Conservation (phyloP, 2,888 invertebrate species). For the Apamea sordens region DNA sequence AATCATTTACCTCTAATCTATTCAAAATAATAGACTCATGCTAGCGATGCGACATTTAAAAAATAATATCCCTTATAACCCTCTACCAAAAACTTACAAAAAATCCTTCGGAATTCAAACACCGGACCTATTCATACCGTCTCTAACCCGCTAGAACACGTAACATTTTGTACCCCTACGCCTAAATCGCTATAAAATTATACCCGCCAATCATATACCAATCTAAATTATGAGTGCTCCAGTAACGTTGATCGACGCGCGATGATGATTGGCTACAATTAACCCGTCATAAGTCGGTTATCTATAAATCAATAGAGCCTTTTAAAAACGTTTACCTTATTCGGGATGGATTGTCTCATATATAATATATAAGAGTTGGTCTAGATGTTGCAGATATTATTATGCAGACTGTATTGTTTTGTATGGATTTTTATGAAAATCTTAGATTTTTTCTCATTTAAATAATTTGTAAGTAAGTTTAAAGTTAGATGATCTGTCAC, state of each 20-base stretch:
- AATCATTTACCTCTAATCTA: not conserved
- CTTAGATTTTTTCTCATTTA: not conserved
- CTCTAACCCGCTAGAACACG: constrained; percentile 39
- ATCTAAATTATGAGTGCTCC: constrained; percentile 67
- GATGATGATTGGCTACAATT: constrained; percentile 76
- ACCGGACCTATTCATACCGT: constrained; percentile 31
- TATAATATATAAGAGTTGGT: not conserved
- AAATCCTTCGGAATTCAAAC: constrained; percentile 41
- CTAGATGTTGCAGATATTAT: constrained; percentile 27
- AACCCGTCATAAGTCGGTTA: constrained; percentile 74
- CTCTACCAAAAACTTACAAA: constrained; percentile 8
- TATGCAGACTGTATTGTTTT: constrained; percentile 4
- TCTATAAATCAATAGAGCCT: constrained; percentile 78
- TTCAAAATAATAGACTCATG: not conserved
- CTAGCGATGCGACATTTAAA: not conserved
- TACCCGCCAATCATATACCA: constrained; percentile 64
- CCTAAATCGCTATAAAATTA: constrained; percentile 68
- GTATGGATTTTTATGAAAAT: not conserved
- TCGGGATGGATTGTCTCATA: constrained; percentile 18
- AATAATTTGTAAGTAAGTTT: not conserved
- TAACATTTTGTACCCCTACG: constrained; percentile 54
- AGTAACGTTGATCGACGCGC: constrained; percentile 64
- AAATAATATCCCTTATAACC: not conserved
- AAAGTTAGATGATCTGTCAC: not conserved
- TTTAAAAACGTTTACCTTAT: constrained; percentile 58